Base-by-base conservation (phyloP, 2,797 vertebrate genomes). In the Melanotaenia maccullochi region DNA sequence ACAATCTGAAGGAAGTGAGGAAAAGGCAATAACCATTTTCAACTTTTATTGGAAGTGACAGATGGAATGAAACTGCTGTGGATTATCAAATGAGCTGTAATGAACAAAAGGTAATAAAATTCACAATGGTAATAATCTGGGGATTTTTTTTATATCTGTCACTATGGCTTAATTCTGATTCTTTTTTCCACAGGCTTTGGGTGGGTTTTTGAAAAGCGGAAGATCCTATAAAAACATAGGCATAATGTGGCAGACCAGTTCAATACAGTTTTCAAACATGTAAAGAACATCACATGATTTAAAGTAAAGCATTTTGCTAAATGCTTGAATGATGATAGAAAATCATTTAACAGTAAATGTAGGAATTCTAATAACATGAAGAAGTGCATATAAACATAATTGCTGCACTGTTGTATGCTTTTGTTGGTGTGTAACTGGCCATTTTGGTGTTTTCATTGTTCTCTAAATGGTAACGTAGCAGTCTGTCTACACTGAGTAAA, bases 381-480 rank as follows among this genome's bases (percentile, higher is more conserved):
- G 5, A 13, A 44, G 3, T 20, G 14, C 9, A 28, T 28, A 44
- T 42, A 0, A 18, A 42, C 12, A 36, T 62, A 62, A 35, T 16
- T 55, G 32, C 32, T 38, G 6, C 51, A 24, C 7, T 49, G 13
- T 4, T 30, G 22, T 57, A 22, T 51, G 67, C 40, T 20, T 42
- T 47, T 35, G n/a, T 68, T 38, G 14, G 18, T 32, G 52, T 65
- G 40, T 55, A 58, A 38, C 54, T 16, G 11, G 71, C 49, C 52
- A 3, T 64, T 75, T 73, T 56, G 60, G 76, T 80, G 82, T 82
- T 81, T 82, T 81, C 79, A 74, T 87, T 80, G 77, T 83, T 81
- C 81, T 83, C 84, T 86, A 90, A 90, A 87, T 85, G 89, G 69
- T 73, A 90, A 84, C 83, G 73, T 84, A 87, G 78, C 78, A 87